Evolutionary conservation across 1,140 invertebrate genomes (phyloP).

Genomic region (Matsumurasca onukii): DNA sequence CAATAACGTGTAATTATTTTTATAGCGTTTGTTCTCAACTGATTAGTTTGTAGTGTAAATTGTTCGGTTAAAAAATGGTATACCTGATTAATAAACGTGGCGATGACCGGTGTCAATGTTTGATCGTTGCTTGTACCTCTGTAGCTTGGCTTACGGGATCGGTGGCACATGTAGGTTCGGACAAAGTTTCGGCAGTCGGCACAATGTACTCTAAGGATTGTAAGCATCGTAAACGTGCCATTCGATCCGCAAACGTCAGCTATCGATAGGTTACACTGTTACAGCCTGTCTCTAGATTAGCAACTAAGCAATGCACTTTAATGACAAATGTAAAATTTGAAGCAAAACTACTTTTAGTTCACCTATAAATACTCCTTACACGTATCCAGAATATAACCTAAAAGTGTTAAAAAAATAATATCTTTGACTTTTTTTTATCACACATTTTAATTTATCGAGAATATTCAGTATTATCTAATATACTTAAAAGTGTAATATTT

Average conservation of each 20-base stretch:
- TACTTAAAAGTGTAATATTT: slow-evolving; percentile 23
- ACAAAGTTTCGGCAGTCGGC: no score
- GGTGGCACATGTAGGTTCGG: no score
- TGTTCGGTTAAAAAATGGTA: background rate
- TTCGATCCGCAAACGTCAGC: no score
- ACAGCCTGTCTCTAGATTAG: background rate
- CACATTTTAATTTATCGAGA: slow-evolving; percentile 14
- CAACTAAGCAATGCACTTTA: background rate
- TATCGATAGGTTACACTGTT: no score
- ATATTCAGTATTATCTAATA: slow-evolving; percentile 22
- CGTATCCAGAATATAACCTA: no score
- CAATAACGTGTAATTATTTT: slow-evolving; percentile 22
- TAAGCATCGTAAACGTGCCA: no score
- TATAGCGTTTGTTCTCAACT: slow-evolving; percentile 15
- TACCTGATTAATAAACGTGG: background rate
- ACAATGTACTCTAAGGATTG: no score
- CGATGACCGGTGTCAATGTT: background rate
- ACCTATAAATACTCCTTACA: no score
- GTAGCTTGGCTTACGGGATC: no score
- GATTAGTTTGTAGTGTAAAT: slow-evolving; percentile 12
- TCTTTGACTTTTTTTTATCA: no score
- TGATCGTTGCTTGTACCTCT: background rate
- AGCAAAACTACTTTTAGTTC: no score
- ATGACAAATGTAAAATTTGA: background rate
- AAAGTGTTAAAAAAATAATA: no score